These are phyloP conservation scores for Poeciliopsis gracilis DNA, from an alignment of 2,797 vertebrate species.

Conservation along the genomic window DNA sequence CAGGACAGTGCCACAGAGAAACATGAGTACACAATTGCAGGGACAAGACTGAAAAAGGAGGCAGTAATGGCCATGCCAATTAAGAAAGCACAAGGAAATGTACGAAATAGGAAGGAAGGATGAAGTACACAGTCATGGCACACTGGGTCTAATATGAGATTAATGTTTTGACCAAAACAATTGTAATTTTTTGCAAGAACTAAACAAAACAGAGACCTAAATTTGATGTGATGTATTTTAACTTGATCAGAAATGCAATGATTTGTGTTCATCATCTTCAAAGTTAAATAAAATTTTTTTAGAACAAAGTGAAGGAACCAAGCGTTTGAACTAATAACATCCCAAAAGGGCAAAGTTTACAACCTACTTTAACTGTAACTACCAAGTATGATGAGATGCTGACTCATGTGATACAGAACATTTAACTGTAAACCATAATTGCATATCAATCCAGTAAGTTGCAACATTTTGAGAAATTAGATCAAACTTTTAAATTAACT, in stretches of 20 bases:
- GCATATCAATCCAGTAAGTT: neutral
- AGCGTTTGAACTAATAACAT: neutral
- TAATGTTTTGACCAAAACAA: neutral
- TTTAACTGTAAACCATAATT: neutral
- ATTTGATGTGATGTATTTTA: neutral
- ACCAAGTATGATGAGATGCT: neutral
- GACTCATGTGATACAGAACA: neutral
- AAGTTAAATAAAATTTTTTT: neutral
- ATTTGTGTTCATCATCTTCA: neutral
- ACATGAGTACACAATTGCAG: conserved; percentile 12
- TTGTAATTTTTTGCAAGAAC: neutral
- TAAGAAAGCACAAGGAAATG: conserved; percentile 32
- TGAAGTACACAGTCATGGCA: neutral
- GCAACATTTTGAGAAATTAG: neutral
- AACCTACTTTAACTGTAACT: neutral
- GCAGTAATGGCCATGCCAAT: conserved; percentile 16
- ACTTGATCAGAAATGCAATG: neutral
- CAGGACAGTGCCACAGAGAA: conserved; percentile 25
- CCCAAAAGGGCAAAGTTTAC: neutral
- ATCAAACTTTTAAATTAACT: neutral
- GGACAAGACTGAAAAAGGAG: neutral
- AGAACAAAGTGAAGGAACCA: neutral
- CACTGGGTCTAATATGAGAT: neutral
- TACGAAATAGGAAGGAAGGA: neutral
- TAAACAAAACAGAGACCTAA: neutral